Evolutionary conservation across 2,888 invertebrate species (phyloP).

Genomic region (Morpho achilles): DNA sequence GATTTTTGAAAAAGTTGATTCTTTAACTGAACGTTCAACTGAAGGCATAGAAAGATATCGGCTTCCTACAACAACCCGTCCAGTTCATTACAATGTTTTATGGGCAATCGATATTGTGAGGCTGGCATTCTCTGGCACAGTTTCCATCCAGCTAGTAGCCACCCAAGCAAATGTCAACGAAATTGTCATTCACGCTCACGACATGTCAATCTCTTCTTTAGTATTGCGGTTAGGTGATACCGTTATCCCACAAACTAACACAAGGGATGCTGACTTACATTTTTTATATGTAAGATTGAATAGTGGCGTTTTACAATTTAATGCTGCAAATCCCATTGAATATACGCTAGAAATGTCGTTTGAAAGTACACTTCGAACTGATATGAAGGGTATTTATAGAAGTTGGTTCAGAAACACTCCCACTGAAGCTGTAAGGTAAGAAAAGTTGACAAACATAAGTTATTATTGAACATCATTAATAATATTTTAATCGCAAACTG

Average conservation of each 20-base stretch:
- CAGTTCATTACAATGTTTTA: conserved; percentile 69
- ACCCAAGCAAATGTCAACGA: conserved; percentile 44
- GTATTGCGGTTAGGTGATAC: conserved; percentile 52
- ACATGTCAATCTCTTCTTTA: conserved; percentile 45
- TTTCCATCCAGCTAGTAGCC: conserved; percentile 50
- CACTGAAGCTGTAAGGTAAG: conserved; percentile 40
- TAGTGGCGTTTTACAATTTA: conserved; percentile 37
- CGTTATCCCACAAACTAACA: conserved; percentile 24
- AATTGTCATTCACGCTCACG: conserved; percentile 56
- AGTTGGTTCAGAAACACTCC: conserved; percentile 56
- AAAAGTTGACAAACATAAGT: neutral
- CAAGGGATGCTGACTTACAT: conserved; percentile 38
- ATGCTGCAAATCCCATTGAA: conserved; percentile 29
- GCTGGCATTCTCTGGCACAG: conserved; percentile 51
- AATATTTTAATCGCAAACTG: too few relatives aligned
- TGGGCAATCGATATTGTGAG: conserved; percentile 59
- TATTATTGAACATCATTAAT: too few relatives aligned
- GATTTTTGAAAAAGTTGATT: conserved; percentile 44
- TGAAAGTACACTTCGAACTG: conserved; percentile 45
- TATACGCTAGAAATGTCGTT: conserved; percentile 50
- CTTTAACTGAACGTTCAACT: conserved; percentile 9
- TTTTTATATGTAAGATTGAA: conserved; percentile 44
- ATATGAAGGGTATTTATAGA: conserved; percentile 67
- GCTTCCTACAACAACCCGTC: conserved; percentile 70
- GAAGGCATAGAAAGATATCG: conserved; percentile 48